Percentiles rank a stretch among this genome's conserved stretches.
These are phyloP conservation scores for Polyommatus icarus DNA, from an alignment of 2,888 invertebrate genomes.

Conservation along the genomic window DNA sequence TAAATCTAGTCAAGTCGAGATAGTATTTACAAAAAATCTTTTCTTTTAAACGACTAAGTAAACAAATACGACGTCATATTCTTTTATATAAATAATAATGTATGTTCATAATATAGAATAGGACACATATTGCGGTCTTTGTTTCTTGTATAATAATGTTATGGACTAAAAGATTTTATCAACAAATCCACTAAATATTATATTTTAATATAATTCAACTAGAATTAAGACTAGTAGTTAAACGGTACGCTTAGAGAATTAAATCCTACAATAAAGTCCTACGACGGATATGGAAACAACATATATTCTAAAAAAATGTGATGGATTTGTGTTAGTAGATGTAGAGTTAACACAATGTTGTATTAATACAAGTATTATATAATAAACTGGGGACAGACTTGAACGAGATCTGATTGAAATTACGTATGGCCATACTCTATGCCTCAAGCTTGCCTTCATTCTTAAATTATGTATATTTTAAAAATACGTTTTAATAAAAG, in stretches of 20 bases:
- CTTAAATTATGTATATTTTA: slow-evolving; percentile 7
- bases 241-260: slow-evolving; percentile 42
- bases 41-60: slow-evolving; percentile 45
- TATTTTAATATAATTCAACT: slow-evolving; percentile 61
- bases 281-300: slow-evolving; percentile 71
- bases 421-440: slow-evolving; percentile 2
- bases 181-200: slow-evolving; percentile 60
- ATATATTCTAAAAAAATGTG: slow-evolving; percentile 80
- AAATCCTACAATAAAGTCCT: slow-evolving; percentile 52
- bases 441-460: slow-evolving; percentile 31
- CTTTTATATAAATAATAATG: slow-evolving; percentile 35
- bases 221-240: slow-evolving; percentile 40
- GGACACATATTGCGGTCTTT: slow-evolving; percentile 31
- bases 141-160: slow-evolving; percentile 54
- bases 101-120: slow-evolving; percentile 4
- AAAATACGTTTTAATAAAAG: neutral
- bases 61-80: slow-evolving; percentile 32
- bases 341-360: slow-evolving; percentile 51
- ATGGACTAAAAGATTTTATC: slow-evolving; percentile 73
- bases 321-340: slow-evolving; percentile 75
- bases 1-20: slow-evolving; percentile 74
- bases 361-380: slow-evolving; percentile 43
- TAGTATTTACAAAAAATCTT: slow-evolving; percentile 56
- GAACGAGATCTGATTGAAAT: slow-evolving; percentile 33
- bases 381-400: slow-evolving; percentile 39